phyloP scores from a whole-genome alignment of 2,888 invertebrate genomes.

The Bombylius major region DNA sequence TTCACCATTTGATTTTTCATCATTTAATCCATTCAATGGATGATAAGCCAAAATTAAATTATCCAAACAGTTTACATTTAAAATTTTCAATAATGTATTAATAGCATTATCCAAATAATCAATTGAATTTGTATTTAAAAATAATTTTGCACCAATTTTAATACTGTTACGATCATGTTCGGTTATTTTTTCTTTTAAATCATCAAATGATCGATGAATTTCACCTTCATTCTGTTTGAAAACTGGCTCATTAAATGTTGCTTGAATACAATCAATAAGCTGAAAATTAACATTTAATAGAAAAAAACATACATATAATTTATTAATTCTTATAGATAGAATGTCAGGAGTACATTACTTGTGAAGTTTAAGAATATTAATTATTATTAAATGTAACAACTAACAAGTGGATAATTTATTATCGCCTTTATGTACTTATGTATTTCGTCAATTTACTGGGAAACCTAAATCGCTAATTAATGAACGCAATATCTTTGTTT shows the following conservation, averaged over 20 bases:
- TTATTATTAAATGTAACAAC: background rate
- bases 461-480: too few species aligned
- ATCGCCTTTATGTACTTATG: too few species aligned
- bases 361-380: background rate
- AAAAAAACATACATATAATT: background rate
- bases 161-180: conserved; percentile 62
- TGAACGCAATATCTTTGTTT: too few species aligned
- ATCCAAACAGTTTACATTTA: conserved; percentile 63
- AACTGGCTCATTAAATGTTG: conserved; percentile 37
- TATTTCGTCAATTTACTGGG: too few species aligned
- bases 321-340: background rate
- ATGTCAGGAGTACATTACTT: background rate
- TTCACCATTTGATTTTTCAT: background rate
- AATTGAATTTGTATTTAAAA: conserved; percentile 58
- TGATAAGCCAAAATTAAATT: conserved; percentile 72
- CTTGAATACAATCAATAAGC: conserved; percentile 50
- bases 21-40: conserved; percentile 27
- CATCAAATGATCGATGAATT: conserved; percentile 47
- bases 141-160: conserved; percentile 78
- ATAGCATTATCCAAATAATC: conserved; percentile 57
- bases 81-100: conserved; percentile 53
- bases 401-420: too few species aligned
- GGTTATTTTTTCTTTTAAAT: conserved; percentile 48
- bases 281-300: conserved; percentile 25
- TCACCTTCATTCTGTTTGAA: conserved; percentile 34